Percentiles rank a stretch among this genome's conserved stretches.
These are phyloP conservation scores for Limnothrissa miodon DNA, from an alignment of 2,113 vertebrate genomes.

Conservation along the genomic window DNA sequence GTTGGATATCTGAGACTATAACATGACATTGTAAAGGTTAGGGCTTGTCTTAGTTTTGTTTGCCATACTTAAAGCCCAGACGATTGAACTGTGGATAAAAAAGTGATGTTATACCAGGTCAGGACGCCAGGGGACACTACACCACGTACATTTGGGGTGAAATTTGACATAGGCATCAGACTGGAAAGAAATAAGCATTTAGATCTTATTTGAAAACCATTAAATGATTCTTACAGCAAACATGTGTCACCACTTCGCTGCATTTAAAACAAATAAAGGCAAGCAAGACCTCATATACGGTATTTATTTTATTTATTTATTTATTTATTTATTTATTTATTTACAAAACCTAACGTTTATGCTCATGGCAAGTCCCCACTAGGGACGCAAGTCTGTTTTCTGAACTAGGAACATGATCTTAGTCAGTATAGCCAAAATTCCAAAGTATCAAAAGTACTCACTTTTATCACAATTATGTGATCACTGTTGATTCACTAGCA, in stretches of 20 bases:
- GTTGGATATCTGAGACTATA: conserved; percentile 61
- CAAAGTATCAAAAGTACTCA: too few relatives aligned
- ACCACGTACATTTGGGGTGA: conserved; percentile 51
- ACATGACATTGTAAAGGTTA: conserved; percentile 54
- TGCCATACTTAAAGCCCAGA: conserved; percentile 28
- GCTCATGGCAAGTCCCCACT: too few relatives aligned
- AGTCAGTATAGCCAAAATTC: too few relatives aligned
- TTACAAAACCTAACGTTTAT: too few relatives aligned
- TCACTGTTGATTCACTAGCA: too few relatives aligned
- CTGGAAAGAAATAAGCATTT: not conserved
- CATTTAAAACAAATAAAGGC: not conserved
- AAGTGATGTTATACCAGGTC: conserved; percentile 33
- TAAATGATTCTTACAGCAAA: not conserved
- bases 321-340: too few relatives aligned
- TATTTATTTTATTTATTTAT: too few relatives aligned
- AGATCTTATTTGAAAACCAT: not conserved
- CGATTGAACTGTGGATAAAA: conserved; percentile 28
- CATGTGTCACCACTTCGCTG: not conserved
- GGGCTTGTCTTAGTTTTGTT: conserved; percentile 49
- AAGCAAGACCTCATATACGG: not conserved
- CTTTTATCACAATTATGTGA: too few relatives aligned
- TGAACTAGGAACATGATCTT: too few relatives aligned
- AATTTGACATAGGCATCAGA: conserved; percentile 1
- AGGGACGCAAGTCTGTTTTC: too few relatives aligned
- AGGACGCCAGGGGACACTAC: conserved; percentile 70